Evolutionary conservation across 92 coral and sea anemone genomes (phyloP), one percentile per base, ranked within the genome.

Genomic region (Zoanthus sansibaricus): DNA sequence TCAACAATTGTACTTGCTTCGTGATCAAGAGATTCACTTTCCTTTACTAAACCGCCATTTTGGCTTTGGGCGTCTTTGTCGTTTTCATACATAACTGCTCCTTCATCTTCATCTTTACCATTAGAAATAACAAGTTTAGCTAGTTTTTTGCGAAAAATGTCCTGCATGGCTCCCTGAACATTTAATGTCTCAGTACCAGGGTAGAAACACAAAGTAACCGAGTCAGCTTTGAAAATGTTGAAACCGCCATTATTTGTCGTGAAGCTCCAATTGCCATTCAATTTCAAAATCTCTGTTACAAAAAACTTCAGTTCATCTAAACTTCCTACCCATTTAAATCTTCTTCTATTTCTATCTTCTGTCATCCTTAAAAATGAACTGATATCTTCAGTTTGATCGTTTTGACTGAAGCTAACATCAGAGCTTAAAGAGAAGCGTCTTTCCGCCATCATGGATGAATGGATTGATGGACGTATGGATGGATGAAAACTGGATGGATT

Each of bases 221-320:
- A 71, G 25, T 83, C 71, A 8, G 76, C 52, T 73, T 83, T 83
- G 14, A 83, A 70, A 16, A 83, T 76, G 45, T 83, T 31, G 21
- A 70, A 83, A 37, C 87, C 78, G 64, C 87, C 78, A 33, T 83
- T 69, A 69, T 47, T 83, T 8, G 51, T 69, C 67, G 71, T 52
- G 69, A 47, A 55, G 51, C 59, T 32, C 66, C 87, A 83, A 15
- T 10, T 42, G 25, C 87, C 87, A 32, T 69, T 30, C 17, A 82
- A 25, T 46, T 44, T 82, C 55, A 82, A 49, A 15, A 21, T 64
- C 45, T 31, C 64, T 82, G 17, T 31, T 30, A 82, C 86, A 18
- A 45, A 66, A 30, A 52, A 44, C 47, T 82, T 82, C 55, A 82
- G 76, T n/a, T 82, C 42, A 25, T 59, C 21, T 33, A 82, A 45